Percentiles rank a stretch among this genome's conserved stretches.
Conservation (phyloP, 2,888 invertebrate species). For the Eristalis tenax region DNA sequence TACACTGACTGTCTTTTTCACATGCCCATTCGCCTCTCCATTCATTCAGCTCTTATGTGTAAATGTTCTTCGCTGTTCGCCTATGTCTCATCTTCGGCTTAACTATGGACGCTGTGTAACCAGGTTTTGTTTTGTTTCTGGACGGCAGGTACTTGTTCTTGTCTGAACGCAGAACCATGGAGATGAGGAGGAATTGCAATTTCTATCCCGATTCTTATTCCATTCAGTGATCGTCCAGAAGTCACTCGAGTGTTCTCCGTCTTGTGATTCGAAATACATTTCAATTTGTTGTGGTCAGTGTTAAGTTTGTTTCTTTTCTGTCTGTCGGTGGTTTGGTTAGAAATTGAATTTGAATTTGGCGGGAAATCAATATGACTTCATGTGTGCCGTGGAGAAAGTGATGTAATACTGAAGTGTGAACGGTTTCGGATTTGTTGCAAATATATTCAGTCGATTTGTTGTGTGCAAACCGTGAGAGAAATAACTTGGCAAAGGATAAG, state of each 20-base stretch:
- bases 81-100: slow-evolving; percentile 7
- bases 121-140: not conserved
- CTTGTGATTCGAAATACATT: slow-evolving; percentile 24
- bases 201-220: slow-evolving; percentile 59
- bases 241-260: slow-evolving; percentile 51
- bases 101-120: not conserved
- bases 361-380: slow-evolving; percentile 5
- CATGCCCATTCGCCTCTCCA: slow-evolving; percentile 15
- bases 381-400: not conserved
- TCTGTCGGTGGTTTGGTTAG: not conserved
- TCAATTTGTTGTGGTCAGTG: not conserved
- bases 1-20: slow-evolving; percentile 4
- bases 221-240: slow-evolving; percentile 44
- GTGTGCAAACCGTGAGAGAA: not conserved
- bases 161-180: slow-evolving; percentile 19
- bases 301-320: not conserved
- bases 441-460: not conserved
- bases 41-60: slow-evolving; percentile 28
- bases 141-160: slow-evolving; percentile 42
- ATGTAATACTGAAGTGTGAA: not conserved
- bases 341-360: not conserved
- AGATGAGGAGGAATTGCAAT: slow-evolving; percentile 36
- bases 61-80: slow-evolving; percentile 28
- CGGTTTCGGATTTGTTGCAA: not conserved
- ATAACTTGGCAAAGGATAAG: not conserved